Conservation (phyloP, 2,113 vertebrate species). For the Platanista minor region DNA sequence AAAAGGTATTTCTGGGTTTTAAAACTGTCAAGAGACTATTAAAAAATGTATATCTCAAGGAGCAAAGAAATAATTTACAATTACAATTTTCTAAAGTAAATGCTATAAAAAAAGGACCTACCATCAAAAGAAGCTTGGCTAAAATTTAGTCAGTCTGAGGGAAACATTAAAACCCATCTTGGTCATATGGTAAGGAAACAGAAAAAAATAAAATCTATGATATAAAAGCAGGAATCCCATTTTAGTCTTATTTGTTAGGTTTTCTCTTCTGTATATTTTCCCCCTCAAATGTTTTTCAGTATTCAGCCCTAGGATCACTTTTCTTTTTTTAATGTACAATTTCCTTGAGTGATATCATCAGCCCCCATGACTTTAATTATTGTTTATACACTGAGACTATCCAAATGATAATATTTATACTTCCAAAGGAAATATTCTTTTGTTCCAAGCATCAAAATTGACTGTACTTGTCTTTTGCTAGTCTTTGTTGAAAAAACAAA, state of each 20-base stretch:
- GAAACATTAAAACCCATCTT: background rate
- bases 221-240: background rate
- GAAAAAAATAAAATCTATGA: background rate
- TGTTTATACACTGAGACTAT: background rate
- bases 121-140: background rate
- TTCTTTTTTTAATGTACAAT: background rate
- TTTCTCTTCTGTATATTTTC: background rate
- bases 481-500: background rate
- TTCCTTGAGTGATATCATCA: background rate
- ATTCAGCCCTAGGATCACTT: background rate
- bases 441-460: background rate
- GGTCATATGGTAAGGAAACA: background rate
- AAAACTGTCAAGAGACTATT: background rate
- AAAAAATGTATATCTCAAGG: background rate
- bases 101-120: background rate
- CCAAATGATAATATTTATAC: background rate
- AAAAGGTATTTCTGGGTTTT: background rate
- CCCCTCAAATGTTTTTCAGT: background rate
- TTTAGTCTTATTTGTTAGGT: background rate
- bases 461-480: background rate
- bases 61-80: background rate
- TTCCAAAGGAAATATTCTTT: background rate
- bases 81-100: background rate
- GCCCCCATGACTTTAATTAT: background rate
- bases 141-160: background rate